Conservation (phyloP, 2,113 vertebrate species). For the Thryonomys swinderianus region DNA sequence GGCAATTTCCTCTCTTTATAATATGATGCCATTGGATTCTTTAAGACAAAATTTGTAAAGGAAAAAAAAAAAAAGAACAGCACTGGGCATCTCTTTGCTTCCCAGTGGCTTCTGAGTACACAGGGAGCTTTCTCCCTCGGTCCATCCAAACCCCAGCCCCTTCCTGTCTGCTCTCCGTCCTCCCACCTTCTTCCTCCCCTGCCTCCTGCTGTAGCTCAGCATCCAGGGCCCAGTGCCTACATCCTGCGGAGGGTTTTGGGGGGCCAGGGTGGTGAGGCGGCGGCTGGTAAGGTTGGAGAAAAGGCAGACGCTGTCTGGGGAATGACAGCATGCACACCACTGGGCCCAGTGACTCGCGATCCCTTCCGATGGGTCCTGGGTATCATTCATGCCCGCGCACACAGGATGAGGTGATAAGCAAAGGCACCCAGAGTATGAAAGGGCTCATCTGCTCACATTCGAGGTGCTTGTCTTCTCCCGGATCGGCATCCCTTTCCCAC, state of each 20-base stretch:
- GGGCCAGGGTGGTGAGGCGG: not conserved
- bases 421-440: too few relatives aligned
- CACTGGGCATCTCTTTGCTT: conserved; percentile 23
- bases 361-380: not conserved
- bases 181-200: not conserved
- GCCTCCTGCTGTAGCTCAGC: not conserved
- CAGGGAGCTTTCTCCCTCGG: not conserved
- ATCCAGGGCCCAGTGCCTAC: not conserved
- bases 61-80: too few relatives aligned
- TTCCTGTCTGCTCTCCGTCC: not conserved
- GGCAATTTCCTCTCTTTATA: conserved; percentile 6
- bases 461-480: not conserved
- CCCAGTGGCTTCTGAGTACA: not conserved
- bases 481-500: not conserved
- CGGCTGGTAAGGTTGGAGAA: not conserved
- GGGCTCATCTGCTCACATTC: not conserved
- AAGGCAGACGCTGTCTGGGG: not conserved
- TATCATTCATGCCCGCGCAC: not conserved
- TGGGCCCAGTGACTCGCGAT: not conserved
- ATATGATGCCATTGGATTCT: conserved; percentile 29
- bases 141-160: not conserved
- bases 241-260: not conserved
- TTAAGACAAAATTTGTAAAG: conserved; percentile 5
- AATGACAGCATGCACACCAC: not conserved
- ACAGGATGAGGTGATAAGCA: not conserved